Evolutionary conservation across 1,140 invertebrate genomes (phyloP).

Genomic region (Cydia fagiglandana): DNA sequence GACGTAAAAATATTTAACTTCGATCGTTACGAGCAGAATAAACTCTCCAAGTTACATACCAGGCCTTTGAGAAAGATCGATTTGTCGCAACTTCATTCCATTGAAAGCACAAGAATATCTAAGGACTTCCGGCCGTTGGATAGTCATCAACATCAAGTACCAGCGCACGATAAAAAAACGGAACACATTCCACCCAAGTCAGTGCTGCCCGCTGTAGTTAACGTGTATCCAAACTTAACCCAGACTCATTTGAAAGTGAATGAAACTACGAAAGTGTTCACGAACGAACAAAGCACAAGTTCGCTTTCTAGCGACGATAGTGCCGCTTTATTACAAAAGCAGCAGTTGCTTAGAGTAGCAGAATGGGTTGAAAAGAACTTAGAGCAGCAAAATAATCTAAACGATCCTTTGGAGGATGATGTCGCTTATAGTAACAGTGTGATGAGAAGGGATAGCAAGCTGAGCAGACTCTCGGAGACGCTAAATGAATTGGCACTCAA

Average conservation of each 20-base stretch:
- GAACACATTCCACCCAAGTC: slow-evolving; percentile 45
- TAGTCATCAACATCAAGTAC: slow-evolving; percentile 33
- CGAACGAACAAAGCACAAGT: slow-evolving; percentile 77
- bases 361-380: slow-evolving; percentile 84
- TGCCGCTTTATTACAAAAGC: slow-evolving; percentile 78
- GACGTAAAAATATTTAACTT: slow-evolving; percentile 78
- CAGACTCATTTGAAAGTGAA: slow-evolving; percentile 74
- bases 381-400: slow-evolving; percentile 75
- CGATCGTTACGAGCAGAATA: slow-evolving; percentile 75
- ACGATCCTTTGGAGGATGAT: slow-evolving; percentile 70
- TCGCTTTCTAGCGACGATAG: slow-evolving; percentile 77
- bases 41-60: slow-evolving; percentile 58
- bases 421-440: slow-evolving; percentile 55
- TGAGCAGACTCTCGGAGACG: slow-evolving; percentile 67
- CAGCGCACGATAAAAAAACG: slow-evolving; percentile 53
- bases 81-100: slow-evolving; percentile 68
- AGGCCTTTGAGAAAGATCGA: slow-evolving; percentile 71
- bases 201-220: slow-evolving; percentile 61
- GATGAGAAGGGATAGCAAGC: slow-evolving; percentile 60
- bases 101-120: slow-evolving; percentile 74
- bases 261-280: slow-evolving; percentile 71
- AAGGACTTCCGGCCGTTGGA: slow-evolving; percentile 65
- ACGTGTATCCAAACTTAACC: slow-evolving; percentile 72
- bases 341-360: slow-evolving; percentile 83
- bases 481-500: slow-evolving; percentile 69